Conservation (phyloP, 2,797 vertebrate genomes). For the Microctenopoma steveboyesi region DNA sequence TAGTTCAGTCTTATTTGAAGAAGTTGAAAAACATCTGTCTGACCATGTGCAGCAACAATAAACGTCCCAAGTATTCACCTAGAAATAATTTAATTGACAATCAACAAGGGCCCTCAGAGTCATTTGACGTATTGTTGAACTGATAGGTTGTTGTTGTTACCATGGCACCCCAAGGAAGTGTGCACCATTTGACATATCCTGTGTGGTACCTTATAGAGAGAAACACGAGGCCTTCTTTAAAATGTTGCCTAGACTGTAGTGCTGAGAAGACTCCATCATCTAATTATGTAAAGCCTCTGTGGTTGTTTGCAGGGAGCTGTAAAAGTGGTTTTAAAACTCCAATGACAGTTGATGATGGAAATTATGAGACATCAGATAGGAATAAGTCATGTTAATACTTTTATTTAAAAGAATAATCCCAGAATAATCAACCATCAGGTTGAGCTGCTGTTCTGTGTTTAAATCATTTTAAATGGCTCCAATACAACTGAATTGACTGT, state of each 20-base stretch:
- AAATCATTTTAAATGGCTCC: conserved; percentile 39
- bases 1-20: not conserved
- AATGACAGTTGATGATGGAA: conserved; percentile 18
- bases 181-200: conserved; percentile 61
- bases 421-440: not conserved
- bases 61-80: conserved; percentile 2
- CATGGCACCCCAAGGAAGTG: conserved; percentile 69
- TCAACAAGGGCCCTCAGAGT: conserved; percentile 15
- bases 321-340: conserved; percentile 33
- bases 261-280: not conserved
- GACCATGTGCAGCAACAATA: conserved; percentile 13
- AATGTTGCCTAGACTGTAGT: not conserved
- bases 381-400: conserved; percentile 18
- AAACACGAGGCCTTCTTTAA: conserved; percentile 15
- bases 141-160: conserved; percentile 47
- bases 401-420: conserved; percentile 10
- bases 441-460: conserved; percentile 1
- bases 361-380: conserved; percentile 13
- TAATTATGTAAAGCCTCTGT: not conserved
- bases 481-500: conserved; percentile 29
- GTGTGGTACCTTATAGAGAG: conserved; percentile 9
- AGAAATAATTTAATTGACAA: conserved; percentile 20
- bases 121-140: conserved; percentile 29
- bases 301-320: conserved; percentile 18
- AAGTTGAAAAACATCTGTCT: not conserved